These are phyloP conservation scores for Danio aesculapii DNA, from an alignment of 2,797 vertebrate genomes.

Conservation along the genomic window DNA sequence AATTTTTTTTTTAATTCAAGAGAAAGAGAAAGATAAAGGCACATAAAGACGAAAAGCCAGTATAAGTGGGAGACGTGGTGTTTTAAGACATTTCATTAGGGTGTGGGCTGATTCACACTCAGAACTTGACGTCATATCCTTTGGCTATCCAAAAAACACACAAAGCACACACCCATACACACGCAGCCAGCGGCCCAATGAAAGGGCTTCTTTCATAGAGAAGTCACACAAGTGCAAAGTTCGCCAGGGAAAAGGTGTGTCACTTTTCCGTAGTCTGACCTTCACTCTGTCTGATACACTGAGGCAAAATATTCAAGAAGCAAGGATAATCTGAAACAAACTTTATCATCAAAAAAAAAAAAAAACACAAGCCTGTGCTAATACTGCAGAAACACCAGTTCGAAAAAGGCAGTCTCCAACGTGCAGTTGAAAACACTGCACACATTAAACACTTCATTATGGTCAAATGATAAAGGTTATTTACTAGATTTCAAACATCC, in stretches of 20 bases:
- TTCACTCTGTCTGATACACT: constrained; percentile 1
- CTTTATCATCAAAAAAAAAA: not conserved
- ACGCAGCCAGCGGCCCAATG: not conserved
- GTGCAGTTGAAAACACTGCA: not conserved
- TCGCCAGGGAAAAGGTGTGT: constrained; percentile 17
- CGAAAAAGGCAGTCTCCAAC: not conserved
- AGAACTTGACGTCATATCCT: constrained; percentile 28
- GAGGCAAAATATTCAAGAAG: not conserved
- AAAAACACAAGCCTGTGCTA: not conserved
- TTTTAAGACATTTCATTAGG: constrained; percentile 19
- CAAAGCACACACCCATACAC: constrained; percentile 22
- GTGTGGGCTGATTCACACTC: constrained; percentile 1
- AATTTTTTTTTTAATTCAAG: not conserved
- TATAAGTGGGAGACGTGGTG: not conserved
- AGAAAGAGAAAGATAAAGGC: constrained; percentile 24
- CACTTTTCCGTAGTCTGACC: constrained; percentile 31
- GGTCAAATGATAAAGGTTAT: not conserved
- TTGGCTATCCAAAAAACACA: constrained; percentile 8
- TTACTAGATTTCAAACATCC: not conserved
- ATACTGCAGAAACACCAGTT: not conserved
- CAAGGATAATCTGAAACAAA: not conserved
- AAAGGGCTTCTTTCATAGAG: constrained; percentile 27
- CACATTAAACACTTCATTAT: not conserved
- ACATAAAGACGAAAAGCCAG: constrained; percentile 1
- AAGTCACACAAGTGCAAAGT: constrained; percentile 15